phyloP scores from a whole-genome alignment of 2,797 vertebrate species.

The Manis pentadactyla region DNA sequence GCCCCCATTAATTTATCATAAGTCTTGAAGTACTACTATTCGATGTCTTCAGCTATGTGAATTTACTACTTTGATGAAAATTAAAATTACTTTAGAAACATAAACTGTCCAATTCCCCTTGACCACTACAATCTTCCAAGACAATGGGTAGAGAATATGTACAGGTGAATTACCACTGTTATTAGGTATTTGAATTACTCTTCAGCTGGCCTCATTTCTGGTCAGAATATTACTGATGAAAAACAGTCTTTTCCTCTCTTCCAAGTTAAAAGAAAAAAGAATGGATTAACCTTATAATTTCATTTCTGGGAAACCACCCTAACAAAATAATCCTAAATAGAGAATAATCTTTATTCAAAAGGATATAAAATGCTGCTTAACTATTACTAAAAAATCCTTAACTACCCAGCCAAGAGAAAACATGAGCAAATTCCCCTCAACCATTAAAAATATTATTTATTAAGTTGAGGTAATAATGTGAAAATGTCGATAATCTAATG shows the following conservation, averaged over 20 bases:
- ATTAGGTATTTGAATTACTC: neutral
- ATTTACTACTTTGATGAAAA: constrained; percentile 8
- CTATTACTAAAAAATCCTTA: neutral
- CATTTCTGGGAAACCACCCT: neutral
- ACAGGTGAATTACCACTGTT: neutral
- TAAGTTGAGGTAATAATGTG: neutral
- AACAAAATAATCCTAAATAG: neutral
- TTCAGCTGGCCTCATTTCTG: neutral
- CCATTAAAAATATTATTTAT: neutral
- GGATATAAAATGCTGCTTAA: neutral
- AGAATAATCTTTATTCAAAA: neutral
- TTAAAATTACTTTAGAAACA: neutral
- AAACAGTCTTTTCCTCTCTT: neutral
- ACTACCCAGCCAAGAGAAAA: neutral
- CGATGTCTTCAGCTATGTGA: neutral
- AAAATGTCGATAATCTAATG: neutral
- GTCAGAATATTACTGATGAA: neutral
- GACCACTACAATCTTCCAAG: neutral
- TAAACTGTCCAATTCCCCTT: neutral
- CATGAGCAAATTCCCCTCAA: neutral
- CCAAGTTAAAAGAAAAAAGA: neutral
- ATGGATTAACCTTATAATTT: neutral
- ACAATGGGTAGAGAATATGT: neutral
- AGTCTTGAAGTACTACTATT: neutral
- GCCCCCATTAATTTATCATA: neutral